A percentile compares a stretch with the other conserved stretches of the same genome.
phyloP scores from a whole-genome alignment of 2,113 vertebrate genomes.

The Rhadina sibilatrix region DNA sequence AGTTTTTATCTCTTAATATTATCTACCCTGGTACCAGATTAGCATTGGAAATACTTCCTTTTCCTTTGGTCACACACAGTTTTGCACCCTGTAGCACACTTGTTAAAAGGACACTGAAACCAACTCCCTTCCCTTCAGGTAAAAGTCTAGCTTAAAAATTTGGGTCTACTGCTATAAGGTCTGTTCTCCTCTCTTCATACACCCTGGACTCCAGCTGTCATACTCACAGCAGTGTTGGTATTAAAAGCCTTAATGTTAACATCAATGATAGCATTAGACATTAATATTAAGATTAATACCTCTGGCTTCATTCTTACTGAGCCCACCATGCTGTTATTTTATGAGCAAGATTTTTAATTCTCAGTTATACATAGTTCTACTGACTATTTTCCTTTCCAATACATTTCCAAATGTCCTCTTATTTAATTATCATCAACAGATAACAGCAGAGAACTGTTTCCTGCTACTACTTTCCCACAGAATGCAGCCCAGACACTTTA shows the following conservation, averaged over 20 bases:
- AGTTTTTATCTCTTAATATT: background rate
- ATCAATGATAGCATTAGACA: background rate
- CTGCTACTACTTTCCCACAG: background rate
- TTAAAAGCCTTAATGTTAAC: background rate
- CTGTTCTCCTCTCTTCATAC: background rate
- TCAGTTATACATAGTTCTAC: background rate
- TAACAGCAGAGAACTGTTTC: background rate
- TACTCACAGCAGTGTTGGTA: background rate
- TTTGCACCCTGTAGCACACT: background rate
- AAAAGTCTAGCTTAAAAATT: background rate
- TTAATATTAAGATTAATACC: background rate
- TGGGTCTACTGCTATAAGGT: fast-evolving
- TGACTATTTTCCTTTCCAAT: background rate
- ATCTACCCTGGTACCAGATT: background rate
- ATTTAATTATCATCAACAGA: background rate
- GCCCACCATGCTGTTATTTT: background rate
- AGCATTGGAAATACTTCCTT: background rate
- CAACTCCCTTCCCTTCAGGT: background rate
- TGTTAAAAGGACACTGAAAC: background rate
- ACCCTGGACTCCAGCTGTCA: background rate
- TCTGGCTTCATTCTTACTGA: background rate
- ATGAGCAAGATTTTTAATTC: background rate
- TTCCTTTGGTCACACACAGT: background rate
- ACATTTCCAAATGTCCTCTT: background rate
- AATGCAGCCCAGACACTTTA: background rate